These are phyloP conservation scores for Lepidurus arcticus DNA, from an alignment of 1,140 invertebrate genomes.

Conservation along the genomic window DNA sequence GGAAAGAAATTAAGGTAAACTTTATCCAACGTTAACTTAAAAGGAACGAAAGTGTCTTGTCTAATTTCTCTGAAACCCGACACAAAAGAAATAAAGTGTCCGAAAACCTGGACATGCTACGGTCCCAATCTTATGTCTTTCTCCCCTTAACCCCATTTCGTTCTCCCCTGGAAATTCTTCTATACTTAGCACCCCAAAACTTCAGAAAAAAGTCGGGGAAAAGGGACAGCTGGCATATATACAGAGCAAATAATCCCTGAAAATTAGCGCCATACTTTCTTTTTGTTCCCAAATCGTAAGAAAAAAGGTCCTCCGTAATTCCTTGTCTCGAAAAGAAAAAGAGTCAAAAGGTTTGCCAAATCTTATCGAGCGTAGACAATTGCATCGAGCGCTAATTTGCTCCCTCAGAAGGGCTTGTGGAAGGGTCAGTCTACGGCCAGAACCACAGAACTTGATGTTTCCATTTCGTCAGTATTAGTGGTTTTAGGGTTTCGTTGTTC, in stretches of 20 bases:
- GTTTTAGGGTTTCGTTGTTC: not conserved
- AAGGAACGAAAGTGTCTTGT: not conserved
- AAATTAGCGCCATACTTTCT: no score
- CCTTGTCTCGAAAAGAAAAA: not conserved
- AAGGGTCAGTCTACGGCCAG: no score
- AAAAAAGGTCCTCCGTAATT: not conserved
- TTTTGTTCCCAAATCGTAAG: no score
- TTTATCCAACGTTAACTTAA: not conserved
- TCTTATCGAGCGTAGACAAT: no score
- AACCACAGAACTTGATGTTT: not conserved
- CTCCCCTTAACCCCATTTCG: not conserved
- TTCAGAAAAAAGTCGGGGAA: not conserved
- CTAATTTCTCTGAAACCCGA: not conserved
- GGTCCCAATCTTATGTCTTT: not conserved
- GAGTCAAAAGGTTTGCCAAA: not conserved
- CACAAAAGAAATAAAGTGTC: not conserved
- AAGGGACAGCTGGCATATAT: not conserved
- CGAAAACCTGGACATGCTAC: not conserved
- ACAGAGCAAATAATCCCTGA: not conserved
- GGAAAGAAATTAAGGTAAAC: no score
- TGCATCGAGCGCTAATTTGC: no score
- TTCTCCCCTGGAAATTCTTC: not conserved
- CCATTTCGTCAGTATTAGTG: not conserved
- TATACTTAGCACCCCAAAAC: constrained; percentile 1
- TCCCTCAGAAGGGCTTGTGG: no score